Evolutionary conservation across 2,113 vertebrate genomes (phyloP).

Genomic region (Ciconia maguari): DNA sequence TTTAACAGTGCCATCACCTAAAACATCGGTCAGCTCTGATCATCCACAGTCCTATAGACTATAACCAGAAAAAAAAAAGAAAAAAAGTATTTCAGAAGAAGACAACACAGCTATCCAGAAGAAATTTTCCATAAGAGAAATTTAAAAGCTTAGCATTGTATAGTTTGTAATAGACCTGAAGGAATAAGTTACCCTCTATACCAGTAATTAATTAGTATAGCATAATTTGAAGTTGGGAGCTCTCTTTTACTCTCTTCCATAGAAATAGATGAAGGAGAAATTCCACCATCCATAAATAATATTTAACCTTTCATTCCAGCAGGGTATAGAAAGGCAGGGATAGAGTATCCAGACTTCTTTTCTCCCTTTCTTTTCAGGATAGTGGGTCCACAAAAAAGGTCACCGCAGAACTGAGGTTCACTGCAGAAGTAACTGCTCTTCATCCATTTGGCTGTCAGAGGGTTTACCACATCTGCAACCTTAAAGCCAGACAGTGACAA

Average conservation of each 20-base stretch:
- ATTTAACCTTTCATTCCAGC: background rate
- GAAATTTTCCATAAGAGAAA: background rate
- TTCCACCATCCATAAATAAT: background rate
- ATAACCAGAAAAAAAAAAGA: background rate
- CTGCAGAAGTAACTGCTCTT: background rate
- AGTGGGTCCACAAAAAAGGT: background rate
- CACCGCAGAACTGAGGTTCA: background rate
- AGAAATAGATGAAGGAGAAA: background rate
- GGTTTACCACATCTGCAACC: background rate
- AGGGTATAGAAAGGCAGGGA: background rate
- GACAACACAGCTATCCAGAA: background rate
- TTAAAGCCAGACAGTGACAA: background rate
- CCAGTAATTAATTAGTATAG: background rate
- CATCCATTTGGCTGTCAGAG: background rate
- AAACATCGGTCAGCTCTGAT: background rate
- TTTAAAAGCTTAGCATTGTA: background rate
- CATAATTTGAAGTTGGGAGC: background rate
- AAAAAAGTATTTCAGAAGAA: background rate
- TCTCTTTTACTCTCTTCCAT: background rate
- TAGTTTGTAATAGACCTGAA: background rate
- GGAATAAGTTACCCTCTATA: background rate
- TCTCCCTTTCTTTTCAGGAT: background rate
- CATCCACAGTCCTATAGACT: background rate
- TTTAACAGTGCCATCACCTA: background rate
- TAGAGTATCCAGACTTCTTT: background rate